Evolutionary conservation across 2,113 vertebrate species (phyloP).

Genomic region (Phaethornis superciliosus): DNA sequence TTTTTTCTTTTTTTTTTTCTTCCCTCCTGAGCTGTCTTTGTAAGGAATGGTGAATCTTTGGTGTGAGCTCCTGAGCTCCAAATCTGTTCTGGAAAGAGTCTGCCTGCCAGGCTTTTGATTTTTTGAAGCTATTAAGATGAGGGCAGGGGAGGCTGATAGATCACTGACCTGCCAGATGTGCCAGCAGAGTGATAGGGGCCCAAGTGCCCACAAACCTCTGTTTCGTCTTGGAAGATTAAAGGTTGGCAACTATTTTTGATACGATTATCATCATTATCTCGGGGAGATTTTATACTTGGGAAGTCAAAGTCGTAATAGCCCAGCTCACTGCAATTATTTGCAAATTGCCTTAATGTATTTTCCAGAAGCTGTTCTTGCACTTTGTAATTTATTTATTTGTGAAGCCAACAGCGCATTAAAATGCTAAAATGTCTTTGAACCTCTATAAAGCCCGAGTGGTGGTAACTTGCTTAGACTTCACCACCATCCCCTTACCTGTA

Average conservation of each 20-base stretch:
- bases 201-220: constrained; percentile 14
- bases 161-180: constrained; percentile 17
- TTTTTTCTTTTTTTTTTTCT: no score
- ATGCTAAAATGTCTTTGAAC: neutral
- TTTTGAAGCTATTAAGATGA: neutral
- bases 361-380: constrained; percentile 56
- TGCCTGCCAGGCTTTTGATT: neutral
- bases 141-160: neutral
- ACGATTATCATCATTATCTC: constrained; percentile 69
- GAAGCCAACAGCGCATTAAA: neutral
- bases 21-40: neutral
- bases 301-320: constrained; percentile 64
- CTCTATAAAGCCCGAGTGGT: neutral
- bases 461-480: neutral
- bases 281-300: constrained; percentile 63
- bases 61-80: neutral
- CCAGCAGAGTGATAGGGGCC: neutral
- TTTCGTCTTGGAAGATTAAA: constrained; percentile 66
- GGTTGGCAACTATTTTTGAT: constrained; percentile 60
- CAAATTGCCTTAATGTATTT: constrained; percentile 72
- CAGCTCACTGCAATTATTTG: constrained; percentile 62
- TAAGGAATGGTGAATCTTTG: neutral
- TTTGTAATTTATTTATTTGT: constrained; percentile 71
- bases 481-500: neutral
- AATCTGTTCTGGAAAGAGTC: neutral